Base-by-base conservation (phyloP, 2,113 vertebrate species). In the Thunnus maccoyii region DNA sequence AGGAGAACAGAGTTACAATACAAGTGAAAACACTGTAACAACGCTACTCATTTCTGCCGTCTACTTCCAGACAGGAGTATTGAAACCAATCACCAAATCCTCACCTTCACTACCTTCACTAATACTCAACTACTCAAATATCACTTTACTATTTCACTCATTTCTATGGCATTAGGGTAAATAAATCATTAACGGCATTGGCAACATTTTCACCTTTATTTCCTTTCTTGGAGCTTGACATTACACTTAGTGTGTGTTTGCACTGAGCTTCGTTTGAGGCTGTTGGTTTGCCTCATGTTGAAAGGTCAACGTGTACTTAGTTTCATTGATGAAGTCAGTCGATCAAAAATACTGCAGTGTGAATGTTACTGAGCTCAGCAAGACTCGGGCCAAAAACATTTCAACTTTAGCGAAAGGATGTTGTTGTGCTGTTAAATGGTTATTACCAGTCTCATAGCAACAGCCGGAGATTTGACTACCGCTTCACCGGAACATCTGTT, bases 401-500 rank as follows among this genome's bases (percentile, higher is more conserved):
- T 78, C 46, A 47, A 17, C n/a, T 70, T 65, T 11, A 57, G 63
- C 72, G 69, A 17, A 25, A 78, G 69, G 58, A 56, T 13, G 44
- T 20, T 13, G 44, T 20, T 82, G 81, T 74, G 69, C 57, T 61
- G 44, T 70, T 70, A 60, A 82, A 76, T 6, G 10, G 47, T 77
- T 73, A 64, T 82, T 73, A 65, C 67, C 58, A 8, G 48, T 83
- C 50, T 78, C 72, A 46, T 71, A 78, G 78, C 78, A 77, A 80
- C 88, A 82, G 74, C 68, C 41, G 64, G 65, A 64, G 78, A 62
- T 63, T 72, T 60, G 71, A 82, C 64, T 20, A 66, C 47, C 22
- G 57, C 80, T 64, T 62, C 51, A 55, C 44, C 2, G 32, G 72
- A 83, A 86, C 83, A 90, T 87, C 88, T 90, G 88, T 70, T 75